phyloP scores from a whole-genome alignment of 2,888 invertebrate genomes.

The Polylopha cassiicola region DNA sequence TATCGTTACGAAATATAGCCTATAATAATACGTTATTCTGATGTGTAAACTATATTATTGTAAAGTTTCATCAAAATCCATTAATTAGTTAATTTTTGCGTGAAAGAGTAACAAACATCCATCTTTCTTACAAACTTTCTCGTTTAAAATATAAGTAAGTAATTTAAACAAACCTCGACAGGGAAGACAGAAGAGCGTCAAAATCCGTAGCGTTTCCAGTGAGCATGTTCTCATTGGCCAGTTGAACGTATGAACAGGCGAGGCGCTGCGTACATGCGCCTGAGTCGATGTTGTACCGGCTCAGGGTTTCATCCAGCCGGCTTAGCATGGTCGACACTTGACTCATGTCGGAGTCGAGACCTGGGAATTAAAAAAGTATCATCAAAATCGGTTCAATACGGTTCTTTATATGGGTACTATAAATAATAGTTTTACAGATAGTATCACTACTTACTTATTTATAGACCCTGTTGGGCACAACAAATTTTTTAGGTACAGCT shows the following conservation, averaged over 20 bases:
- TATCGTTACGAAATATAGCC: no score
- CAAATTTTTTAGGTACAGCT: no score
- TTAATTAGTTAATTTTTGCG: no score
- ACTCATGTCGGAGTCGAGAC: slow-evolving; percentile 75
- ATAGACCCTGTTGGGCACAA: no score
- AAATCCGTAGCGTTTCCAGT: slow-evolving; percentile 80
- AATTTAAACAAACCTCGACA: slow-evolving; percentile 77
- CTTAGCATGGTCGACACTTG: slow-evolving; percentile 80
- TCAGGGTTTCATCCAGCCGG: slow-evolving; percentile 81
- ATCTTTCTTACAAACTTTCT: no score
- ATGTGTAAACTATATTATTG: no score
- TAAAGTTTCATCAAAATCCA: no score
- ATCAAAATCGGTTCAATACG: background rate
- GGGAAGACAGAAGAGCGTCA: slow-evolving; percentile 78
- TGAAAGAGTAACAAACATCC: no score
- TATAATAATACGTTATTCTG: no score
- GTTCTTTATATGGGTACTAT: no score
- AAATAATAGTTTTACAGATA: no score
- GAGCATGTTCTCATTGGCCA: slow-evolving; percentile 80
- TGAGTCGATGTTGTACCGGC: slow-evolving; percentile 83
- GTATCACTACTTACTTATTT: no score
- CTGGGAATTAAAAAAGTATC: slow-evolving; percentile 41
- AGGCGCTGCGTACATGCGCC: slow-evolving; percentile 83
- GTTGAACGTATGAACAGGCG: slow-evolving; percentile 84
- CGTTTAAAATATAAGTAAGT: background rate